Evolutionary conservation across 2,888 invertebrate species (phyloP).

Genomic region (Microplitis manilae): DNA sequence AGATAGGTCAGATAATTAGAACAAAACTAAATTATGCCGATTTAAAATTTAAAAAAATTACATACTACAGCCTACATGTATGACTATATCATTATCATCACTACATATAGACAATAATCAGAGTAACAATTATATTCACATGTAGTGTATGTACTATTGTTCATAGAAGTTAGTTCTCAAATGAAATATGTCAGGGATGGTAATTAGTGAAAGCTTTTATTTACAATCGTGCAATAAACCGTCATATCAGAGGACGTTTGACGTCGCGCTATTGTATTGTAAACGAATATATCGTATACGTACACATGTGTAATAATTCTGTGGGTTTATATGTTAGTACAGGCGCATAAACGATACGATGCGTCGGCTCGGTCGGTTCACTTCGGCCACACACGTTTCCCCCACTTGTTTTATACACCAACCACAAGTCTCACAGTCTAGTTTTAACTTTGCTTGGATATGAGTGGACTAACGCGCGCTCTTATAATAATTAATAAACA

Average conservation of each 20-base stretch:
- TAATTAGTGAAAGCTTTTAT: slow-evolving; percentile 34
- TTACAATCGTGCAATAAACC: slow-evolving; percentile 15
- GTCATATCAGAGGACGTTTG: neutral
- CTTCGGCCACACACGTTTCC: slow-evolving; percentile 27
- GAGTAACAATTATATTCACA: slow-evolving; percentile 14
- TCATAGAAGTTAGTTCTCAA: neutral
- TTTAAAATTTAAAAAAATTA: neutral
- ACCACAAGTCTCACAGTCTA: slow-evolving; percentile 62
- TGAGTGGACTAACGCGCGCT: slow-evolving; percentile 51
- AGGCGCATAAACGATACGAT: slow-evolving; percentile 15
- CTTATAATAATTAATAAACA: neutral
- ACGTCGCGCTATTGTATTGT: slow-evolving; percentile 3
- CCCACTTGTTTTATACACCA: slow-evolving; percentile 41
- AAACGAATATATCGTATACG: neutral
- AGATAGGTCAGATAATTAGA: slow-evolving; percentile 35
- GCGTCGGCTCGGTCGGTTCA: slow-evolving; percentile 27
- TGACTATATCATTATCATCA: neutral
- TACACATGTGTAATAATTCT: neutral
- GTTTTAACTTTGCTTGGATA: slow-evolving; percentile 67
- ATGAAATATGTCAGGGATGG: slow-evolving; percentile 14
- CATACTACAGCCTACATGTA: neutral
- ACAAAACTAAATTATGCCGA: neutral
- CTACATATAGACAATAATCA: slow-evolving; percentile 8
- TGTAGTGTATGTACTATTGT: neutral
- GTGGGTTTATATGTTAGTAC: neutral